Percentiles rank a stretch among this genome's conserved stretches.
These are phyloP conservation scores for Lithophane leautieri DNA, from an alignment of 2,888 invertebrate species.

Conservation along the genomic window DNA sequence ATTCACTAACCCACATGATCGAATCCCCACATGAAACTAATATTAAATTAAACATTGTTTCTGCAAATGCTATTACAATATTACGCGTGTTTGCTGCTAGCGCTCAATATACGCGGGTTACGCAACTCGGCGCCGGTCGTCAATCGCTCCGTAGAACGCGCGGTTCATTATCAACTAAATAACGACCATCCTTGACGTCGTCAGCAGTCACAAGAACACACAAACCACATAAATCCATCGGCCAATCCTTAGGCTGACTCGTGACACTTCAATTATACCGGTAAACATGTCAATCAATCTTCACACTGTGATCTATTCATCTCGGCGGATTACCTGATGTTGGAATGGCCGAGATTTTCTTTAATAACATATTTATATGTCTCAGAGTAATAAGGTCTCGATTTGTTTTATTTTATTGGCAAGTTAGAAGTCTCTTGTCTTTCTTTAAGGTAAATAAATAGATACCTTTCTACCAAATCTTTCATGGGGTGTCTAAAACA, in stretches of 20 bases:
- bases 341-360: conserved; percentile 33
- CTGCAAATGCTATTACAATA: conserved; percentile 44
- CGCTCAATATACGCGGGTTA: conserved; percentile 31
- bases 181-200: conserved; percentile 72
- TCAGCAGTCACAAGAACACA: conserved; percentile 74
- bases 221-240: conserved; percentile 78
- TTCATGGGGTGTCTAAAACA: background rate
- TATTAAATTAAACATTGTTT: conserved; percentile 29
- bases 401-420: conserved; percentile 6
- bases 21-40: conserved; percentile 18
- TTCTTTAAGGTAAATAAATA: background rate
- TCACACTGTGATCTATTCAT: conserved; percentile 69
- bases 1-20: background rate
- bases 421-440: background rate
- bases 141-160: conserved; percentile 60
- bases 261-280: conserved; percentile 84
- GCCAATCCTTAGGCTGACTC: conserved; percentile 73
- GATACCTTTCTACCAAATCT: background rate
- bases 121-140: conserved; percentile 50
- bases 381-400: conserved; percentile 12
- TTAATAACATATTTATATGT: conserved; percentile 18
- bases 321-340: conserved; percentile 46
- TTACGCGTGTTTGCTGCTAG: conserved; percentile 27
- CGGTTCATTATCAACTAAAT: conserved; percentile 69
- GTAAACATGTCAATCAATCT: conserved; percentile 85